Percentiles rank a stretch among this genome's conserved stretches.
phyloP scores from a whole-genome alignment of 2,888 invertebrate genomes.

The Pristionchus fissidentatus region DNA sequence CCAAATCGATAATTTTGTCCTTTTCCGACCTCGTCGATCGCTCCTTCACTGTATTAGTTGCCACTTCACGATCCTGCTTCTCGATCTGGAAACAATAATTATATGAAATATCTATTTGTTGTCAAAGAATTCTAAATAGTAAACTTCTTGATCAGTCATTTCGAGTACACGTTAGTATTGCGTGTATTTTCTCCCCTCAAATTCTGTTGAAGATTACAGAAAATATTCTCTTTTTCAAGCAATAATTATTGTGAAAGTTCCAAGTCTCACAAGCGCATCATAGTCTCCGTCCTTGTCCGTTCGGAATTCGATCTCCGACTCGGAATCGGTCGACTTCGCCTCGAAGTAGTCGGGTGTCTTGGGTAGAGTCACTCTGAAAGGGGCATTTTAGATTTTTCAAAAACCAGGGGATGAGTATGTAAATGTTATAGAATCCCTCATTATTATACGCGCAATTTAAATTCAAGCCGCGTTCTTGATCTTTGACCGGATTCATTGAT shows the following conservation, averaged over 20 bases:
- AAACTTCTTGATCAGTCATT: background rate
- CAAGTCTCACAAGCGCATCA: background rate
- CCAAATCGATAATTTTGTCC: slow-evolving; percentile 30
- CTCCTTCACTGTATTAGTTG: slow-evolving; percentile 20
- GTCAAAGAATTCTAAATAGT: background rate
- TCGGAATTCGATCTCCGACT: slow-evolving; percentile 44
- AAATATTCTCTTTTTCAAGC: too few species aligned
- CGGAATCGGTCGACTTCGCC: slow-evolving; percentile 45
- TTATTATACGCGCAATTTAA: too few species aligned
- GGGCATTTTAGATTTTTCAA: background rate
- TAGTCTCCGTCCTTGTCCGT: slow-evolving; percentile 38
- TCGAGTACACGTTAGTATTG: background rate
- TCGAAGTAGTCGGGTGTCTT: slow-evolving; percentile 48
- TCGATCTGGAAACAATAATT: background rate
- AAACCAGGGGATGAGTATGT: background rate
- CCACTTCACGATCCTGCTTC: background rate
- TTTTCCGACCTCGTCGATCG: slow-evolving; percentile 27
- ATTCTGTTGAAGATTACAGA: too few species aligned
- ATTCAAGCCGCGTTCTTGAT: background rate
- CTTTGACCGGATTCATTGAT: too few species aligned
- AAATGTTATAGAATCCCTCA: too few species aligned
- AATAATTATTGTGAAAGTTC: too few species aligned
- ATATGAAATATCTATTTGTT: background rate
- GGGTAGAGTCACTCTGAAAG: slow-evolving; percentile 27
- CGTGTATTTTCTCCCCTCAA: too few species aligned